Base-by-base conservation (phyloP, 2,797 vertebrate species). In the Acrossocheilus fasciatus region DNA sequence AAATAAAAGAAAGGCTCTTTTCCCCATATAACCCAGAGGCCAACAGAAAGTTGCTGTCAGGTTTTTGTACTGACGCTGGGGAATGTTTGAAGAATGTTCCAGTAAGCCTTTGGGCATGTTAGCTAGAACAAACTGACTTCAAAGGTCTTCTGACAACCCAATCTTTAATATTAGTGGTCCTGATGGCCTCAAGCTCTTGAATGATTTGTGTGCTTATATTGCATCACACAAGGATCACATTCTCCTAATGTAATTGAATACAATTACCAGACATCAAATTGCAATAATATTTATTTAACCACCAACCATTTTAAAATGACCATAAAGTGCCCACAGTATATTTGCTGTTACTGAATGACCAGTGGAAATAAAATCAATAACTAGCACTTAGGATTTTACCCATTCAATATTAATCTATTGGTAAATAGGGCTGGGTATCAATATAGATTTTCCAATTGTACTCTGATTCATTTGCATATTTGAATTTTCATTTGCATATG, bases 71-170 rank as follows among this genome's bases (percentile, higher is more conserved):
- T 72, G 69, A 23, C 8, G 4, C 77, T 81, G 18, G 77, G 83
- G 47, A 87, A 81, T 57, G 41, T 83, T 84, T 87, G 75, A 84
- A 80, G 75, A 77, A 84, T 72, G 73, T 80, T 84, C 47, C 69
- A 78, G 47, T 5, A 68, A 85, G 47, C 59, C 73, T 45, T 76
- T 83, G 74, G 52, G 23, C 18, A 76, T 83, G 39, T 54, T 77
- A 50, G 54, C 54, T n/a, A 41, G 50, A 86, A 73, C 82, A 84
- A 76, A 68, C 59, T 26, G 41, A 66, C 64, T 47, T 81, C 62
- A 81, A 81, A 41, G 41, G 54, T 82, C 34, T 41, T 52, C 47
- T 41, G 62, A 52, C 85, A 82, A 75, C 23, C 57, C 69, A 75
- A 23, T 85, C 74, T 85, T 79, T 78, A 79, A 59, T 45, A 79